Conservation (phyloP, 2,888 invertebrate genomes). For the Tetropium fuscum region DNA sequence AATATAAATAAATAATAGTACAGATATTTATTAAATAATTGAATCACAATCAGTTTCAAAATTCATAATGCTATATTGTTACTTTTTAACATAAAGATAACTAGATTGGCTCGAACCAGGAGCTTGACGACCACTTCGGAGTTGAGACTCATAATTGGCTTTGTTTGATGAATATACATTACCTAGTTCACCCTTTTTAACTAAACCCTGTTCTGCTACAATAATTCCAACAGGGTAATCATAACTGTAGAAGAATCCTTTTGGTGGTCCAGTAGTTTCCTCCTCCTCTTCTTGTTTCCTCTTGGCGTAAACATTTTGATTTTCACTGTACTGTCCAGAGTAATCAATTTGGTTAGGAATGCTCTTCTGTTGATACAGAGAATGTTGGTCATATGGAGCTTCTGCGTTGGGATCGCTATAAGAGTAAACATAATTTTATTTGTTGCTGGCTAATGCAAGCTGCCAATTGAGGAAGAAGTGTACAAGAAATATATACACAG, state of each 20-base stretch:
- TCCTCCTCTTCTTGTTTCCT: conserved; percentile 54
- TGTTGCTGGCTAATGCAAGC: no score
- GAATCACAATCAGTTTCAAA: conserved; percentile 17
- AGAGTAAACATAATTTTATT: no score
- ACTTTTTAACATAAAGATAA: conserved; percentile 29
- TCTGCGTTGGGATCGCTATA: no score
- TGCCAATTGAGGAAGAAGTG: no score
- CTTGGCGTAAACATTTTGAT: conserved; percentile 33
- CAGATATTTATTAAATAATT: no score
- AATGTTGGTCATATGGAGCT: conserved; percentile 17
- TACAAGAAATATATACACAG: no score
- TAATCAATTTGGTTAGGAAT: conserved; percentile 42
- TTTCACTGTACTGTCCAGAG: conserved; percentile 44
- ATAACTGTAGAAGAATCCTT: conserved; percentile 80
- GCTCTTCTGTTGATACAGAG: not conserved
- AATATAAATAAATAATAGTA: conserved; percentile 24
- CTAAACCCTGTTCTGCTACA: conserved; percentile 57
- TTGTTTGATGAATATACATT: conserved; percentile 57
- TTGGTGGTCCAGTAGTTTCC: conserved; percentile 67
- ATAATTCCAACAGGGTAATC: conserved; percentile 74
- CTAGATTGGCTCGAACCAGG: conserved; percentile 37
- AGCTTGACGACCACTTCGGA: conserved; percentile 39
- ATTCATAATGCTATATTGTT: not conserved
- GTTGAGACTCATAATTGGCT: conserved; percentile 56
- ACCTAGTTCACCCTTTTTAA: conserved; percentile 47